Base-by-base conservation (phyloP, 2,113 vertebrate genomes). In the Takifugu bimaculatus region DNA sequence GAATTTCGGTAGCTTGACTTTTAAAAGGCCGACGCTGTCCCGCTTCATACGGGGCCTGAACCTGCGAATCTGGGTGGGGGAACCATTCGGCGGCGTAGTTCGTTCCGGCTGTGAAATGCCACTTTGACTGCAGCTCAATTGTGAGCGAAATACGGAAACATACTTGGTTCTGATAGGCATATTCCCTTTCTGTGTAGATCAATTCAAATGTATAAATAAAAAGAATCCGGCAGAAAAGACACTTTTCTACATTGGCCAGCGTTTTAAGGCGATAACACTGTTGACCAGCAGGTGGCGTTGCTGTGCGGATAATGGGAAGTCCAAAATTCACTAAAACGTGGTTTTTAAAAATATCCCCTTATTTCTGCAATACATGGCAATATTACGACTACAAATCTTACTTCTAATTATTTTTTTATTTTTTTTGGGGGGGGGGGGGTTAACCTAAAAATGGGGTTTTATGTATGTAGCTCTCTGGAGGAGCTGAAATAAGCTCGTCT, bases 401-500 rank as follows among this genome's bases (percentile, higher is more conserved):
- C 6, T 48, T n/a, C 13, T 14, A 48, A 48, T 48, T 48, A 12
- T n/a, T 48, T 48, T 43, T 43, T 12, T 43, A 6, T 12, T 43
- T 43, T 43, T 43, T 43, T 43, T 43, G 42, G 42, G 42, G 42
- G 20, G 20, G 35, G 35, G 35, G 11, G 20, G 6, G 3, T 26
- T 28, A 13, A 47, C 4, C 52, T 15, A 7, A 48, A 48, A 48
- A 12, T 3, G 45, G 45, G 2, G 6, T 48, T 7, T 48, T 5
- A 6, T 48, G 45, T 14, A 7, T 15, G 14, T 48, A 58, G 57
- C 54, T 48, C 50, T 53, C 54, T 66, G 11, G 20, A 59, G 53
- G 54, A 43, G 50, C 60, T 62, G 57, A 74, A 77, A 75, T 74
- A 84, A 77, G 28, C 50, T 26, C 48, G n/a, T n/a, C 65, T 79